Base-by-base conservation (phyloP, 92 coral and sea anemone genomes). In the Heliopora coerulea region DNA sequence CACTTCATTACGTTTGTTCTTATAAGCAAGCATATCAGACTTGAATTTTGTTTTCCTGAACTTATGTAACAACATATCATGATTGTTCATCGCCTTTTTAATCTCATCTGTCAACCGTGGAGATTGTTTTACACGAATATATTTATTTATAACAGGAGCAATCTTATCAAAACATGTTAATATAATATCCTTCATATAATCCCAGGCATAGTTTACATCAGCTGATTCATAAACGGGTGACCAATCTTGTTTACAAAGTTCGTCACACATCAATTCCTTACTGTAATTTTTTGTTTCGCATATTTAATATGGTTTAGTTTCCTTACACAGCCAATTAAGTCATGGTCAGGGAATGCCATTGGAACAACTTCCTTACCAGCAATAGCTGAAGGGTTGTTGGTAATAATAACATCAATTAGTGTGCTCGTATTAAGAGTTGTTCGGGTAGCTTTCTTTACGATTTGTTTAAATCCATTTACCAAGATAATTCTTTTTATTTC, bases 71-170 rank as follows among this genome's bases (percentile, higher is more conserved):
- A 74, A 58, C 30, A 59, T 65, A 24, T 78, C 75, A 23, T 73
- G 79, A 19, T 2, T 39, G 73, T 73, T 73, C 78, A 68, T 83
- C 31, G 73, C 49, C 37, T 49, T 77, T 78, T 67, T 83, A 41
- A 83, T 66, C 52, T 78, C 83, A 49, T 77, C 35, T 32, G 83
- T 78, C 40, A 69, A 37, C 83, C 87, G 70, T 64, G 87, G 83
- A 34, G 80, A 78, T 58, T 66, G 82, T 69, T 73, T 61, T 62
- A 56, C 60, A 56, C 68, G 67, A 20, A 83, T 64, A 49, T 78
- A 66, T 78, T 70, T 68, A 30, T 65, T 72, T 33, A 68, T 70
- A 24, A 59, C 44, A 44, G 87, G 87, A 24, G 87, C 87, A 40
- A 76, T 74, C 58, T 72, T 60, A 64, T 83, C 74, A 44, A 65